These are phyloP conservation scores for Dendrocincla fuliginosa DNA, from an alignment of 2,797 vertebrate genomes.

Conservation along the genomic window DNA sequence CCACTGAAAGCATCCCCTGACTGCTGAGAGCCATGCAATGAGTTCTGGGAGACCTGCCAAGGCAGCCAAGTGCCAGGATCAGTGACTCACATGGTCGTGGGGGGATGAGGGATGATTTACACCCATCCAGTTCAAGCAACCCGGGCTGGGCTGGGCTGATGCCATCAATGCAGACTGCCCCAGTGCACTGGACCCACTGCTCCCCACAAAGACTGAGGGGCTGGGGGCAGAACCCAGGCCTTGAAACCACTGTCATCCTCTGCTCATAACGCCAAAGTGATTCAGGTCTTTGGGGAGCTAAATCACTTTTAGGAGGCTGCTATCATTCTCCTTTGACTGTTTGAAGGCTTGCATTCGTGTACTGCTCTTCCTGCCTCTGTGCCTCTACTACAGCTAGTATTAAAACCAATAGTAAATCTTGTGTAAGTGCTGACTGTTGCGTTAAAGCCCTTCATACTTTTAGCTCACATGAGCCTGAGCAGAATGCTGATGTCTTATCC, in stretches of 20 bases:
- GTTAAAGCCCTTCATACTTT: not conserved
- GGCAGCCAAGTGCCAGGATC: slow-evolving; percentile 25
- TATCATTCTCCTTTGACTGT: not conserved
- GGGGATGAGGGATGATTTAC: slow-evolving; percentile 54
- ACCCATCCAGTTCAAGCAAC: slow-evolving; percentile 39
- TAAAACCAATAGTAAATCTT: not conserved
- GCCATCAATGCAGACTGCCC: slow-evolving; percentile 36
- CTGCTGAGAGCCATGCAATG: slow-evolving; percentile 36
- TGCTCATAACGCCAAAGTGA: not conserved
- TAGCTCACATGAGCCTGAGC: not conserved
- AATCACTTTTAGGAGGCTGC: not conserved
- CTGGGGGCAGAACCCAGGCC: not conserved
- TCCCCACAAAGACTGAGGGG: not conserved
- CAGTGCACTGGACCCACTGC: not conserved
- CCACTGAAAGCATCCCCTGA: slow-evolving; percentile 46
- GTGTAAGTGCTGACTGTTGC: not conserved
- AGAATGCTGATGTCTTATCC: not conserved
- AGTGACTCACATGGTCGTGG: slow-evolving; percentile 36
- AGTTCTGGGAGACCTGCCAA: slow-evolving; percentile 62
- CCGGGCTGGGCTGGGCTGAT: not conserved
- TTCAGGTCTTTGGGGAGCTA: not conserved
- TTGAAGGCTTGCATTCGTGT: not conserved
- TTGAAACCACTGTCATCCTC: not conserved
- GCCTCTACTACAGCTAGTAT: not conserved
- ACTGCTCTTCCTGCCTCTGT: not conserved